A percentile compares a stretch with the other conserved stretches of the same genome.
Conservation (phyloP, 2,113 vertebrate genomes). For the Brachirus orientalis region DNA sequence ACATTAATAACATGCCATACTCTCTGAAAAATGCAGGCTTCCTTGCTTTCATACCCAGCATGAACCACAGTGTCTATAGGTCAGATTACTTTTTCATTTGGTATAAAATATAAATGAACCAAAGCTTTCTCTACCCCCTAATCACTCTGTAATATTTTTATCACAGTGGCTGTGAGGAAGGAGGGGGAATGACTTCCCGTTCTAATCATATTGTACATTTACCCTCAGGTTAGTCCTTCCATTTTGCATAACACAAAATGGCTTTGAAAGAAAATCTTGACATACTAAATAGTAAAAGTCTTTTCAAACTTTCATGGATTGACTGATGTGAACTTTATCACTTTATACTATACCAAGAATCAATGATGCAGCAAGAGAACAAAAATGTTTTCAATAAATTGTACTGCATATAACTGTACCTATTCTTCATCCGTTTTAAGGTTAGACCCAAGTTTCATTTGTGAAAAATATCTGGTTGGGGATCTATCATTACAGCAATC, state of each 20-base stretch:
- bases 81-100: slow-evolving; percentile 78
- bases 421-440: slow-evolving; percentile 59
- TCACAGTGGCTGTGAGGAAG: slow-evolving; percentile 66
- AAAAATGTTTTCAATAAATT: slow-evolving; percentile 69
- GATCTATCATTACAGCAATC: slow-evolving; percentile 80
- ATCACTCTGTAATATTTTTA: slow-evolving; percentile 77
- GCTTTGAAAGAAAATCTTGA: slow-evolving; percentile 43
- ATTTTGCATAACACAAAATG: slow-evolving; percentile 62
- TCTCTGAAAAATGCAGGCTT: slow-evolving; percentile 45
- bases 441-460: slow-evolving; percentile 72
- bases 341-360: slow-evolving; percentile 44
- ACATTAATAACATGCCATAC: slow-evolving; percentile 53
- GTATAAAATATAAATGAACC: slow-evolving; percentile 78
- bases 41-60: slow-evolving; percentile 40
- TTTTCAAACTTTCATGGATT: slow-evolving; percentile 32
- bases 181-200: slow-evolving; percentile 69
- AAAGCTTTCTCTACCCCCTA: slow-evolving; percentile 65
- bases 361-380: slow-evolving; percentile 53
- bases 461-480: slow-evolving; percentile 78
- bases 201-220: slow-evolving; percentile 69
- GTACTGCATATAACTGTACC: slow-evolving; percentile 46
- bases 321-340: slow-evolving; percentile 67
- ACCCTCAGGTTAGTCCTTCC: slow-evolving; percentile 67
- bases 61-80: slow-evolving; percentile 64
- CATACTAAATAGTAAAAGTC: slow-evolving; percentile 46